These are phyloP conservation scores for Hoplodrina blanda DNA, from an alignment of 2,888 invertebrate species.

Conservation along the genomic window DNA sequence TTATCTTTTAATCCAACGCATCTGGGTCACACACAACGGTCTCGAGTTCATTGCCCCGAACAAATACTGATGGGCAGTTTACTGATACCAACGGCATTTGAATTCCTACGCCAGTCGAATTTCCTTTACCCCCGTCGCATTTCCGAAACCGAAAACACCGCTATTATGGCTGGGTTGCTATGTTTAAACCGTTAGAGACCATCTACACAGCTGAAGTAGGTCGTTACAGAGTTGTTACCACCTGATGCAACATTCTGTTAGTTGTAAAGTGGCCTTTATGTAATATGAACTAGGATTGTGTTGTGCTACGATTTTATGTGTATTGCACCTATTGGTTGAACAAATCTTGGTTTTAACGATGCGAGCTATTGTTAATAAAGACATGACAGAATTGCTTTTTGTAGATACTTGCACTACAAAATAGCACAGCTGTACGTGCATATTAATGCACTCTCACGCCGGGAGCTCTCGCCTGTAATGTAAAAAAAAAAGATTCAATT, in stretches of 20 bases:
- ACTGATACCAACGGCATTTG: slow-evolving; percentile 22
- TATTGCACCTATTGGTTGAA: slow-evolving; percentile 6
- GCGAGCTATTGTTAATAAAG: not conserved
- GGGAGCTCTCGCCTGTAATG: too few relatives aligned
- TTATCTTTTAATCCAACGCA: not conserved
- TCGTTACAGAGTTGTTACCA: slow-evolving; percentile 33
- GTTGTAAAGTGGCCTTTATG: slow-evolving; percentile 31
- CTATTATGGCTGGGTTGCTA: slow-evolving; percentile 28
- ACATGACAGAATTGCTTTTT: not conserved
- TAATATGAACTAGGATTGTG: slow-evolving; percentile 15
- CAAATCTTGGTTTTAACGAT: not conserved
- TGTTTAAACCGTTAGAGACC: slow-evolving; percentile 31
- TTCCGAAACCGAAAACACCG: slow-evolving; percentile 51
- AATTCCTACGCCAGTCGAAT: slow-evolving; percentile 41
- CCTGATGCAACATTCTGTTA: slow-evolving; percentile 37
- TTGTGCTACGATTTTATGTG: slow-evolving; percentile 19
- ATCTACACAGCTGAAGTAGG: slow-evolving; percentile 28
- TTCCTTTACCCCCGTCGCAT: slow-evolving; percentile 42
- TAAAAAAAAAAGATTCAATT: too few relatives aligned
- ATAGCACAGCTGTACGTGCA: too few relatives aligned
- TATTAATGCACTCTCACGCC: too few relatives aligned
- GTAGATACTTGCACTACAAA: not conserved
- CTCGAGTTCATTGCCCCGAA: not conserved
- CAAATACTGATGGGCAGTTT: slow-evolving; percentile 5
- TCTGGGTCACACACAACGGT: slow-evolving; percentile 6